Evolutionary conservation across 2,888 invertebrate species (phyloP), one percentile per base, ranked within the genome.

Genomic region (Minunthozetes semirufus): DNA sequence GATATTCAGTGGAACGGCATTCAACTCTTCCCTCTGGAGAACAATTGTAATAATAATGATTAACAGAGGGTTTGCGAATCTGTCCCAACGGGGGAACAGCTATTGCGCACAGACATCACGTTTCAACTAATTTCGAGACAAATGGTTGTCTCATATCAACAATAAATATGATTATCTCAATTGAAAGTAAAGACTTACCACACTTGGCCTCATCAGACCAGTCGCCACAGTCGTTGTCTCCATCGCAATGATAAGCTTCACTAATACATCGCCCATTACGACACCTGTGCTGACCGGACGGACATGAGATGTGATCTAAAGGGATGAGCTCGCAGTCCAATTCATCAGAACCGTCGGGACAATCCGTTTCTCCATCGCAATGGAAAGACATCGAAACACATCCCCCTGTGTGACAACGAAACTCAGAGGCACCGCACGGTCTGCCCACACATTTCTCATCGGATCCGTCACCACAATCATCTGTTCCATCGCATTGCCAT

Each of bases 161-260:
- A 4, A 50, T 50, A 50, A 50, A 50, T 56, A 56, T 56, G n/a
- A 22, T 59, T 59, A 11, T 22, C 22, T 29, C n/a, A 56, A 22
- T 4, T 22, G 13, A 9, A 11, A 27, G 13, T 27, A 1, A 59
- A 59, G 27, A 76, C 79, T 76, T 73, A 78, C 78, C 76, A 80
- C 93, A 93, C 77, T 89, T 87, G 80, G 90, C 89, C 81, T 93
- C 93, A 80, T 93, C 93, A 73, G 90, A 91, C 88, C 90, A 90
- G 81, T 93, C 93, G 0, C 90, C 91, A 80, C 93, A 93, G 81
- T 93, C 92, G 80, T 92, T 90, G 80, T 92, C 91, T 0, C 90
- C 90, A 79, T 93, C 93, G 81, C 93, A 93, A 77, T 88, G 88
- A 81, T 90, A 92, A 83, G 76, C 88, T 87, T 81, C 89, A 53